Evolutionary conservation across 2,797 vertebrate species (phyloP).

Genomic region (Balearica regulorum): DNA sequence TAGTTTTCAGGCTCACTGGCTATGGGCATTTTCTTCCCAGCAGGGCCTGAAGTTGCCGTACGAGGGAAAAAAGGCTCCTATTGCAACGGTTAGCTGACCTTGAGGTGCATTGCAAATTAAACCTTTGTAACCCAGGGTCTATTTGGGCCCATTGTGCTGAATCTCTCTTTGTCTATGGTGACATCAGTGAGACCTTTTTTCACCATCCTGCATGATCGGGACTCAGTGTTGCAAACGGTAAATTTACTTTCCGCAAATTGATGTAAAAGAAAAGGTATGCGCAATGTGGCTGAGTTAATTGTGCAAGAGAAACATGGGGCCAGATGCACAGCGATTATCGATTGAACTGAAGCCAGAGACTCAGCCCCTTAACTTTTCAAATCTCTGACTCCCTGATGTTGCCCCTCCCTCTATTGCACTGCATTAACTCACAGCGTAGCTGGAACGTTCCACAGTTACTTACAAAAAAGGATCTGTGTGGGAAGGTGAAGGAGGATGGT

Average conservation of each 20-base stretch:
- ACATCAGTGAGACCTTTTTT: background rate
- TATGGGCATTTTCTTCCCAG: background rate
- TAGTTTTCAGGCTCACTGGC: background rate
- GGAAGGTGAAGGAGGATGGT: slow-evolving; percentile 57
- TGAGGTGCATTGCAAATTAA: background rate
- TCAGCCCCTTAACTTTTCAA: slow-evolving; percentile 22
- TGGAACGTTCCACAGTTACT: slow-evolving; percentile 19
- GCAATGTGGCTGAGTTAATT: background rate
- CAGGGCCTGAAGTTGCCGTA: background rate
- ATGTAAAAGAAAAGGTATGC: background rate
- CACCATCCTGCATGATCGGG: background rate
- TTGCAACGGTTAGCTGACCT: background rate
- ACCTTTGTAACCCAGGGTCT: background rate
- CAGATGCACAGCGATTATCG: background rate
- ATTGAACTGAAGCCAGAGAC: slow-evolving; percentile 12
- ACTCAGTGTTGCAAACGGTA: background rate
- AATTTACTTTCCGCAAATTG: background rate
- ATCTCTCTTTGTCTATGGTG: background rate
- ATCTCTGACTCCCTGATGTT: slow-evolving; percentile 31
- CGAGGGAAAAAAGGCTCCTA: background rate
- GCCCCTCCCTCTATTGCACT: background rate
- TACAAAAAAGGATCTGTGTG: slow-evolving; percentile 49
- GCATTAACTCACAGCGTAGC: background rate
- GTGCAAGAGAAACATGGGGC: background rate
- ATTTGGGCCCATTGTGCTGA: background rate